Evolutionary conservation across 2,888 invertebrate genomes (phyloP), one percentile per base, ranked within the genome.

Genomic region (Syrista parreyssii): DNA sequence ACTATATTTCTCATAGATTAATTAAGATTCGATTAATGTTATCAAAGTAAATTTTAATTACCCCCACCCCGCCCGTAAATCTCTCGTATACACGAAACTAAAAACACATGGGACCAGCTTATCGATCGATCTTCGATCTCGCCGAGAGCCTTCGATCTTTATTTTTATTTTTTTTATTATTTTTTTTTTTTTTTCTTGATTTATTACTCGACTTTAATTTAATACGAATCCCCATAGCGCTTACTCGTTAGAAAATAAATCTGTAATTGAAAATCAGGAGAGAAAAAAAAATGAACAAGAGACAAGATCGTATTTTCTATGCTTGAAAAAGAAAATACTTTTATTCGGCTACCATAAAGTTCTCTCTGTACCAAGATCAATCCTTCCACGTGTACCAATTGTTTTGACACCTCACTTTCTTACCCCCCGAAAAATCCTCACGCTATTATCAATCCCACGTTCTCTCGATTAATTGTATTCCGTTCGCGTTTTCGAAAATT

Each of bases 141-240:
- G 75, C 81, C 68, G 76, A 80, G 79, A 79, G 69, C 77, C 79
- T 81, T 68, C 77, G 35, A 76, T 81, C 76, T 77, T 68, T 71
- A 9, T n/a, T 73, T 40, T n/a, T 11, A 36, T 9, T 15, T 12
- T 34, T 40, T 9, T 33, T 72, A 15, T 3, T 12, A 31, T 33
- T 30, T 23, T n/a, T 32, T 30, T 34, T 34, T 9, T 36, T 35
- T 55, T 55, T 55, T 23, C 55, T 55, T 55, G 23, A 55, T 55
- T 55, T 55, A 55, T 1, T 23, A 23, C 23, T 55, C 55, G 55
- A 55, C 34, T 34, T 36, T 30, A 31, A 40, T 71, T 68, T 23
- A 55, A 82, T 68, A 78, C 76, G 76, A 80, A 75, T 79, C 81
- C 80, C 79, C 74, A 69, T 78, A 40, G 71, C 71, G 31, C 31